phyloP scores from a whole-genome alignment of 2,797 vertebrate genomes.

The Gambusia yucatana region DNA sequence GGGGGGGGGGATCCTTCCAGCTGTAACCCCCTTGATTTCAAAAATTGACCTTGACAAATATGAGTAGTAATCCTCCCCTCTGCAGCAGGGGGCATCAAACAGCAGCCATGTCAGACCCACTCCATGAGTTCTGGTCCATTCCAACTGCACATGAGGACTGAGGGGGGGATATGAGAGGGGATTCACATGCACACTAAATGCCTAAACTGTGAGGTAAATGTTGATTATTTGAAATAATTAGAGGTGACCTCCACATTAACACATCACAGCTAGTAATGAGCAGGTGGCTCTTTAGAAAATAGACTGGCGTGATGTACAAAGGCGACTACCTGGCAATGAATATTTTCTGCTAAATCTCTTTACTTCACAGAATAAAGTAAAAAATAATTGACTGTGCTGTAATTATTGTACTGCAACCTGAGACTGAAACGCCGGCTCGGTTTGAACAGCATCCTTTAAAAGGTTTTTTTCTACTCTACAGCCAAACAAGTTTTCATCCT shows the following conservation, averaged over 20 bases:
- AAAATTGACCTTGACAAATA: constrained; percentile 87
- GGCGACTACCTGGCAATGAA: background rate
- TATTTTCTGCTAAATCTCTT: constrained; percentile 22
- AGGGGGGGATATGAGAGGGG: background rate
- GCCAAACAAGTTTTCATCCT: background rate
- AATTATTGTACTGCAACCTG: constrained; percentile 29
- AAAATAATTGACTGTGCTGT: constrained; percentile 23
- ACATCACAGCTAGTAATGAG: constrained; percentile 4
- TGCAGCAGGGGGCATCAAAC: constrained; percentile 75
- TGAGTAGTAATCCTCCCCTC: constrained; percentile 67
- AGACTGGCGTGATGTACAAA: background rate
- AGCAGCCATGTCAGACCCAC: constrained; percentile 66
- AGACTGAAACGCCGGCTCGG: background rate
- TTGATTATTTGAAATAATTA: constrained; percentile 4
- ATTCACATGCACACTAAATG: constrained; percentile 20
- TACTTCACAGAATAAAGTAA: constrained; percentile 11
- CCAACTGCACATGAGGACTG: constrained; percentile 32
- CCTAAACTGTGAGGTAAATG: background rate
- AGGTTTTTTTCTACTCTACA: background rate
- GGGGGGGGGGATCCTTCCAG: constrained; percentile 51
- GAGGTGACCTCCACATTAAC: constrained; percentile 3
- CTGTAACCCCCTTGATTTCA: constrained; percentile 66
- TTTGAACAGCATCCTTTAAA: background rate
- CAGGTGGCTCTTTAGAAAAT: background rate
- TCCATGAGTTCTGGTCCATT: constrained; percentile 46